Conservation (phyloP, 2,113 vertebrate species). For the Tor tambroides region DNA sequence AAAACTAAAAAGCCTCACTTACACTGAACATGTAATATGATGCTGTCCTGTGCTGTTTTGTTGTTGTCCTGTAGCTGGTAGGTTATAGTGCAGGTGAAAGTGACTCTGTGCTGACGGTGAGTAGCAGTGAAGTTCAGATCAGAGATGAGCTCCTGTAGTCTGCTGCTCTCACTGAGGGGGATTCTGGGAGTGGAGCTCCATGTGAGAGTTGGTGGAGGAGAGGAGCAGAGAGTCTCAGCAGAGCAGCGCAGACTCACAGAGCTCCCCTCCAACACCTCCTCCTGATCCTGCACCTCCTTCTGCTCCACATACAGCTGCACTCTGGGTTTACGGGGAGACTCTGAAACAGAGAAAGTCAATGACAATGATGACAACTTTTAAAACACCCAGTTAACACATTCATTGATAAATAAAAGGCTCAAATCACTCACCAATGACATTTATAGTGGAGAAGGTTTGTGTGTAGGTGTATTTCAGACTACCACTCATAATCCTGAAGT, state of each 20-base stretch:
- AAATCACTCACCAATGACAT: background rate
- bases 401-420: background rate
- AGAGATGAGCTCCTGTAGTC: too few relatives aligned
- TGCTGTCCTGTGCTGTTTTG: background rate
- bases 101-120: background rate
- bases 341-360: slow-evolving; percentile 37
- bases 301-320: slow-evolving; percentile 15
- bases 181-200: too few relatives aligned
- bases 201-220: too few relatives aligned
- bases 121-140: too few relatives aligned
- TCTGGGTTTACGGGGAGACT: background rate
- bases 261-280: too few relatives aligned
- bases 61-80: slow-evolving; percentile 34
- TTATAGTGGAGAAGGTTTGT: accelerated
- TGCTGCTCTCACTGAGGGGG: too few relatives aligned
- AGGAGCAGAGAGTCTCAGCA: too few relatives aligned
- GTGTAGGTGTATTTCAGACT: accelerated
- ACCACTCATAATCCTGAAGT: background rate
- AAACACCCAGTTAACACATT: background rate
- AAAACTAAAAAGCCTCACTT: slow-evolving; percentile 54
- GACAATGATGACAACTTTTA: background rate
- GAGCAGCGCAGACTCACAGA: too few relatives aligned
- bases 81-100: slow-evolving; percentile 11
- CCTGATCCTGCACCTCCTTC: background rate
- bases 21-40: background rate